Conservation (phyloP, 2,113 vertebrate species). For the Verasper variegatus region DNA sequence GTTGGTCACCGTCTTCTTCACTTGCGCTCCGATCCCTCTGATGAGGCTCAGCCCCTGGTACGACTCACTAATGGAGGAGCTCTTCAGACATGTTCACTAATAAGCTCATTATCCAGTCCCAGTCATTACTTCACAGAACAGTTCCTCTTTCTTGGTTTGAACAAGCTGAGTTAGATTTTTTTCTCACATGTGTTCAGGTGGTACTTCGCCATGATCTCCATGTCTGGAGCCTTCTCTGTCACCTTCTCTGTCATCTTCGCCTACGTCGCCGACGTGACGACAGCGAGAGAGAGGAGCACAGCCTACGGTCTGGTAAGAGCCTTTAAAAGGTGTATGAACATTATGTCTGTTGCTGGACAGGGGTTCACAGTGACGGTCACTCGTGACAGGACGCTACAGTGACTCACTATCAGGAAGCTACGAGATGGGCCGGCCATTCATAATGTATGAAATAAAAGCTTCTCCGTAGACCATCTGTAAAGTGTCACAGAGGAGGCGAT, state of each 20-base stretch:
- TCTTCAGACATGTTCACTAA: too few relatives aligned
- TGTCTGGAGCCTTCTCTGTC: conserved; percentile 95
- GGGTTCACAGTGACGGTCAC: too few relatives aligned
- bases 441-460: not conserved
- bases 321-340: not conserved
- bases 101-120: too few relatives aligned
- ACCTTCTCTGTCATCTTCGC: conserved; percentile 98
- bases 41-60: conserved; percentile 93
- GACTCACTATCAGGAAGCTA: too few relatives aligned
- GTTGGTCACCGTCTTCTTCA: conserved; percentile 92
- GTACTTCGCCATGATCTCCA: conserved; percentile 96
- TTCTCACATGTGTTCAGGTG: conserved; percentile 81
- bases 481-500: not conserved
- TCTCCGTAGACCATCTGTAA: not conserved
- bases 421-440: too few relatives aligned
- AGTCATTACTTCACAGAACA: too few relatives aligned
- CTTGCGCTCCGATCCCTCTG: conserved; percentile 90
- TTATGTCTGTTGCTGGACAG: too few relatives aligned
- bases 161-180: not conserved
- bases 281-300: conserved; percentile 90
- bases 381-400: too few relatives aligned
- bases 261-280: conserved; percentile 93
- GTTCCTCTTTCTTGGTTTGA: not conserved
- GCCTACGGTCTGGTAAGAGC: conserved; percentile 92
- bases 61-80: conserved; percentile 40